Percentiles rank a stretch among this genome's conserved stretches.
phyloP scores from a whole-genome alignment of 92 coral and sea anemone genomes.

The Chrysogorgia sp. region DNA sequence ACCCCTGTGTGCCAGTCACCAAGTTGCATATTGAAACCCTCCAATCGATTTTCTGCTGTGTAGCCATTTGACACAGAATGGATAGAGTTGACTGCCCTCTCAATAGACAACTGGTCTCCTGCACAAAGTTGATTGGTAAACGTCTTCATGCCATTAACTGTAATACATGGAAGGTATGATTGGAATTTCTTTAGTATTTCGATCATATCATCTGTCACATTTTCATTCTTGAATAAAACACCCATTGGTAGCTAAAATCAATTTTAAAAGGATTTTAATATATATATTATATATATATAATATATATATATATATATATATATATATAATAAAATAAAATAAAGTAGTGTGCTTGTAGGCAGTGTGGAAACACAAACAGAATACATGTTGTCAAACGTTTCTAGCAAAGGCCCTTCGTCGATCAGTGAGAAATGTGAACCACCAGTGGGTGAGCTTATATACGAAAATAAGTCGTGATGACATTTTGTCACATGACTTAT shows the following conservation, averaged over 20 bases:
- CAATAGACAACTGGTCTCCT: conserved; percentile 65
- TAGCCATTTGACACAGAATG: conserved; percentile 60
- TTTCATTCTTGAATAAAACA: conserved; percentile 61
- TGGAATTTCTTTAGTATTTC: conserved; percentile 53
- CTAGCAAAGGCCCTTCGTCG: too few relatives aligned
- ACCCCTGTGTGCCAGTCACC: conserved; percentile 60
- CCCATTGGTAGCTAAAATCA: conserved; percentile 57
- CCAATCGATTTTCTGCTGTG: conserved; percentile 47
- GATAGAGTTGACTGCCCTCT: conserved; percentile 65
- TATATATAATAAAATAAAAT: too few relatives aligned
- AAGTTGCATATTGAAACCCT: conserved; percentile 22
- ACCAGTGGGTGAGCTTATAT: too few relatives aligned
- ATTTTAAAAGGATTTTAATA: too few relatives aligned
- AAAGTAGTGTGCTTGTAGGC: too few relatives aligned
- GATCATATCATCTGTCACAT: conserved; percentile 50
- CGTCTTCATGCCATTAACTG: conserved; percentile 20
- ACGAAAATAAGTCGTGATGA: too few relatives aligned
- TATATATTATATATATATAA: too few relatives aligned
- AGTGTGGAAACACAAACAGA: too few relatives aligned
- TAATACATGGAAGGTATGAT: conserved; percentile 32
- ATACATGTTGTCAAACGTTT: too few relatives aligned
- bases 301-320: too few relatives aligned
- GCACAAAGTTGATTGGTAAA: conserved; percentile 38
- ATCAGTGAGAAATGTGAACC: too few relatives aligned
- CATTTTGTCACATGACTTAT: too few relatives aligned